phyloP scores from a whole-genome alignment of 2,888 invertebrate genomes.

The Subacronicta megacephala region DNA sequence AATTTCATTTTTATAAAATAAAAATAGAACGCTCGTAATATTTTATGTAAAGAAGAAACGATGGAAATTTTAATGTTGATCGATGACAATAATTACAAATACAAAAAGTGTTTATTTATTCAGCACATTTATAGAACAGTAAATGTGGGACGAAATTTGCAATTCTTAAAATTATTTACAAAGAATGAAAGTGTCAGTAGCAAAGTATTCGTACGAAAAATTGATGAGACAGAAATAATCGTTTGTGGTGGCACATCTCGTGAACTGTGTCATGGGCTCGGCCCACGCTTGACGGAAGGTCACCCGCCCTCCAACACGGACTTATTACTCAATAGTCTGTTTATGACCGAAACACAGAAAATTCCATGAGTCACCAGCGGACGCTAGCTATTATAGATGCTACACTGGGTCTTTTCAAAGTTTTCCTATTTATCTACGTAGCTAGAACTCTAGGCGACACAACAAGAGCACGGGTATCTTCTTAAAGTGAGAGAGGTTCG shows the following conservation, averaged over 20 bases:
- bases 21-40: too few species aligned
- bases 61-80: too few species aligned
- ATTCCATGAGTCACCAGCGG: conserved; percentile 50
- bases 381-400: conserved; percentile 21
- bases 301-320: conserved; percentile 75
- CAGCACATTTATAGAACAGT: conserved; percentile 6
- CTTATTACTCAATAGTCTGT: conserved; percentile 73
- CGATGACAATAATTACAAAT: neutral
- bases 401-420: conserved; percentile 7
- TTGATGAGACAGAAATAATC: conserved; percentile 83
- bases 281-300: conserved; percentile 85
- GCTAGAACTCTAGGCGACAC: too few species aligned
- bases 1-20: too few species aligned
- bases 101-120: neutral
- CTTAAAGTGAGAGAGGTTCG: too few species aligned
- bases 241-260: conserved; percentile 75
- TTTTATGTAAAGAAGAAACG: too few species aligned
- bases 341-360: conserved; percentile 61
- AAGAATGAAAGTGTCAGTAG: conserved; percentile 11
- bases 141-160: conserved; percentile 11
- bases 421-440: neutral
- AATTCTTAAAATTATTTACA: conserved; percentile 17
- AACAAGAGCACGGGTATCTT: too few species aligned
- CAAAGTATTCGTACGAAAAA: conserved; percentile 65
- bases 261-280: conserved; percentile 88